phyloP scores from a whole-genome alignment of 2,888 invertebrate species.

The Apodemia hepburni region DNA sequence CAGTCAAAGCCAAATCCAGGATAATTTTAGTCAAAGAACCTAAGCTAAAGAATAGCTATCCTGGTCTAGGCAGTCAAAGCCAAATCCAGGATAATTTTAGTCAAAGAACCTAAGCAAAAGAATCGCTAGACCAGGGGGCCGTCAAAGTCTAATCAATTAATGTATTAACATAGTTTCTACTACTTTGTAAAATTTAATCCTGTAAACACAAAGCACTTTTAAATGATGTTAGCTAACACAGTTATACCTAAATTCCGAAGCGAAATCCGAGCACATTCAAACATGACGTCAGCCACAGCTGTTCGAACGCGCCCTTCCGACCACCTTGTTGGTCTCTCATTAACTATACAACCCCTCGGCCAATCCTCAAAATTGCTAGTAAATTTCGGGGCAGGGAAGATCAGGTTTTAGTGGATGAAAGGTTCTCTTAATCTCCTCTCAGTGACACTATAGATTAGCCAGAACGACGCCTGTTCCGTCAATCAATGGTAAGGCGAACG shows the following conservation, averaged over 20 bases:
- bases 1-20: no score
- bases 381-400: slow-evolving; percentile 28
- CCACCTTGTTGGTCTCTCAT: slow-evolving; percentile 27
- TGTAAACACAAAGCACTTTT: background rate
- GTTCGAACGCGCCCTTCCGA: slow-evolving; percentile 27
- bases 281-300: slow-evolving; percentile 36
- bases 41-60: no score
- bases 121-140: no score
- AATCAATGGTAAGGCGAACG: slow-evolving; percentile 46
- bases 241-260: slow-evolving; percentile 26
- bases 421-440: slow-evolving; percentile 40
- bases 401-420: slow-evolving; percentile 37
- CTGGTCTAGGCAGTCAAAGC: no score
- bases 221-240: slow-evolving; percentile 14
- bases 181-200: no score
- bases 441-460: slow-evolving; percentile 56
- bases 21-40: no score
- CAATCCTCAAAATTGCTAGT: slow-evolving; percentile 17
- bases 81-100: no score
- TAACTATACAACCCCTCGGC: slow-evolving; percentile 23
- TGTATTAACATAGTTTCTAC: no score
- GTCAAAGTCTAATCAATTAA: no score
- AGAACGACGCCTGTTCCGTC: slow-evolving; percentile 49
- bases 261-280: slow-evolving; percentile 29
- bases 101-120: no score